These are phyloP conservation scores for Dascillus cervinus DNA, from an alignment of 2,888 invertebrate species.

Conservation along the genomic window DNA sequence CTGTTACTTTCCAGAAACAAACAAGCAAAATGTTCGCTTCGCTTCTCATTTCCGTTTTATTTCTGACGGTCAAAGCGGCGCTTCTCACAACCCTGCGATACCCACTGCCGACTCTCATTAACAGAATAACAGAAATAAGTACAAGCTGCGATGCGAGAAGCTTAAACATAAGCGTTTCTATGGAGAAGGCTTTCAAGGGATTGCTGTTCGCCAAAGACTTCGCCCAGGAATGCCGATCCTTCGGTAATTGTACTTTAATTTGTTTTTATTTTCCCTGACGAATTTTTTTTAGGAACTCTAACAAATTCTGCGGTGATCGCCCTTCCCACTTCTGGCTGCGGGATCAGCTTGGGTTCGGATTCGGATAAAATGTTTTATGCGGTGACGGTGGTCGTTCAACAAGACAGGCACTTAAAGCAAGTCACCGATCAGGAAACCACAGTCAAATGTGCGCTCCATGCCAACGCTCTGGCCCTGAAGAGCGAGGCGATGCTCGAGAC, in stretches of 20 bases:
- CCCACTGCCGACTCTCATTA: constrained; percentile 34
- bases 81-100: constrained; percentile 24
- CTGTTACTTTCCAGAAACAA: no score
- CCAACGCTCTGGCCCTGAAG: constrained; percentile 49
- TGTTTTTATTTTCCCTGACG: not conserved
- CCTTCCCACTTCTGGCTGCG: constrained; percentile 59
- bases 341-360: constrained; percentile 52
- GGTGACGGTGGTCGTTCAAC: constrained; percentile 63
- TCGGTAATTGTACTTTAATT: constrained; percentile 41
- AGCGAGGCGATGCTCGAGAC: constrained; percentile 49
- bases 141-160: constrained; percentile 56
- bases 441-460: constrained; percentile 53
- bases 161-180: constrained; percentile 53
- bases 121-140: constrained; percentile 51
- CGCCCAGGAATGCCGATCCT: constrained; percentile 59
- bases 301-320: constrained; percentile 33
- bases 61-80: constrained; percentile 12
- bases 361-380: constrained; percentile 54
- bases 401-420: constrained; percentile 66
- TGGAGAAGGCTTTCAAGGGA: constrained; percentile 62
- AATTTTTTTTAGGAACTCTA: constrained; percentile 22
- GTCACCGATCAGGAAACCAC: constrained; percentile 61
- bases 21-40: not conserved
- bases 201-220: constrained; percentile 69
- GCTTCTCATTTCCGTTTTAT: not conserved